Evolutionary conservation across 2,113 vertebrate genomes (phyloP).

Genomic region (Cichladusa arquata): DNA sequence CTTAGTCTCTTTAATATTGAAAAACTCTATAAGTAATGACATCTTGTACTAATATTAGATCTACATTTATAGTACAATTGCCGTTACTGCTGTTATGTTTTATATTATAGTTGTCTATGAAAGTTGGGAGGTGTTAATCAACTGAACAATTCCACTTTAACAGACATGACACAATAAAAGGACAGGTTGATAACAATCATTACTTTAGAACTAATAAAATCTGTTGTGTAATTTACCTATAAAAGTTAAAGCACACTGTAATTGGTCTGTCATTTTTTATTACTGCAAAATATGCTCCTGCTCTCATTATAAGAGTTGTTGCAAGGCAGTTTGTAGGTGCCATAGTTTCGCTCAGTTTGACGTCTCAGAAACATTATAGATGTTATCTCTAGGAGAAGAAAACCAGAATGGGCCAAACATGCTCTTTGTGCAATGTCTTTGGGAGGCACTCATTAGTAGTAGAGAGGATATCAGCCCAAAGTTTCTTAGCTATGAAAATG

Average conservation of each 20-base stretch:
- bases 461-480: neutral
- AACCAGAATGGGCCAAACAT: neutral
- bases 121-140: constrained; percentile 34
- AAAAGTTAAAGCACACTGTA: constrained; percentile 8
- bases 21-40: neutral
- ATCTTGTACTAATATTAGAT: neutral
- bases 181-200: neutral
- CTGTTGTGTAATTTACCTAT: constrained; percentile 27
- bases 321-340: neutral
- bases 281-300: neutral
- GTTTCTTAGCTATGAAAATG: neutral
- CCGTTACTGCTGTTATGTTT: neutral
- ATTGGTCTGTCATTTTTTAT: constrained; percentile 41
- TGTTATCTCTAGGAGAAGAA: neutral
- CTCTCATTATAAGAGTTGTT: neutral
- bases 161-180: constrained; percentile 28
- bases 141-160: neutral
- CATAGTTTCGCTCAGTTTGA: neutral
- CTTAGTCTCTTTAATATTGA: neutral
- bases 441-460: neutral
- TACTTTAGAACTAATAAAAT: constrained; percentile 49
- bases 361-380: neutral
- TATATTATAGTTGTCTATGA: constrained; percentile 2
- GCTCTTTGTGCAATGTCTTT: neutral
- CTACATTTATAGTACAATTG: constrained; percentile 16